Evolutionary conservation across 92 coral and sea anemone genomes (phyloP).

Genomic region (Parazoanthus swiftii): DNA sequence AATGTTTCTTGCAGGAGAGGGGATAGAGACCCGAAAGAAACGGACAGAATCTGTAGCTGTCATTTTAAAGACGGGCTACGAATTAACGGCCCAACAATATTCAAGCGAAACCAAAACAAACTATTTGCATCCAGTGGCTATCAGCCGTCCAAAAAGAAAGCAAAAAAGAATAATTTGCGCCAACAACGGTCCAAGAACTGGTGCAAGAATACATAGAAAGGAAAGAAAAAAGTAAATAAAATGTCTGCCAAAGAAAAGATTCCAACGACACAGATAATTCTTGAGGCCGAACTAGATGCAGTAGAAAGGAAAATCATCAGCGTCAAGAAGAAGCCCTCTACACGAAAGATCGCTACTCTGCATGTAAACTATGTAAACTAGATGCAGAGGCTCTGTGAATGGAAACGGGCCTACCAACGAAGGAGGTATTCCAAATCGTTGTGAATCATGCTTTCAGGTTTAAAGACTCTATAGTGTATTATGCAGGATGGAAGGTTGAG

Average conservation of each 20-base stretch:
- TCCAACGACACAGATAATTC: slow-evolving; percentile 28
- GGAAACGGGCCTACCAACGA: slow-evolving; percentile 56
- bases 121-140: neutral
- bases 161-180: neutral
- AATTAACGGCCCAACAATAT: neutral
- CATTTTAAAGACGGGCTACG: neutral
- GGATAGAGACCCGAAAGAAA: neutral
- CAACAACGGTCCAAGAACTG: neutral
- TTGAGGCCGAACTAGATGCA: slow-evolving; percentile 33
- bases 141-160: neutral
- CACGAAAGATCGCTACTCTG: slow-evolving; percentile 29
- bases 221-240: neutral
- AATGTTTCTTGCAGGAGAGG: neutral
- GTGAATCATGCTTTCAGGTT: slow-evolving; percentile 31
- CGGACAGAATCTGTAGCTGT: neutral
- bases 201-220: neutral
- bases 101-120: neutral
- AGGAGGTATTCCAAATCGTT: slow-evolving; percentile 41
- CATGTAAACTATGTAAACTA: neutral
- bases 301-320: slow-evolving; percentile 21
- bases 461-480: slow-evolving; percentile 35
- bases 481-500: slow-evolving; percentile 46
- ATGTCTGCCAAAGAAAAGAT: neutral
- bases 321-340: slow-evolving; percentile 21
- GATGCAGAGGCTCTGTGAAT: slow-evolving; percentile 31